A percentile compares a stretch with the other conserved stretches of the same genome.
phyloP scores from a whole-genome alignment of 2,888 invertebrate species.

The Dryococelus australis region DNA sequence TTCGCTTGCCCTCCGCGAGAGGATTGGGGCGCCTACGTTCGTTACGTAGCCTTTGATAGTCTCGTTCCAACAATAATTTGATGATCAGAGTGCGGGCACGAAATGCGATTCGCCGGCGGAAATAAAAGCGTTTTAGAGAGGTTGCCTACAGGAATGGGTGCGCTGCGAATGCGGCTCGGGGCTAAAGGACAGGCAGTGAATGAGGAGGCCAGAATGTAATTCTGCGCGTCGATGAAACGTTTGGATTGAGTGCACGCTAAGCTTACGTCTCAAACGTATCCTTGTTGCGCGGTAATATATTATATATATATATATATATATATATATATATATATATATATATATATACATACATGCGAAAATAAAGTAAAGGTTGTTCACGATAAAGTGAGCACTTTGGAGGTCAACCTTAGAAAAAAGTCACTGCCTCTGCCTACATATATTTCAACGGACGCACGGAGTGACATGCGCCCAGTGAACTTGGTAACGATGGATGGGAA shows the following conservation, averaged over 20 bases:
- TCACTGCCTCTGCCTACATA: no score
- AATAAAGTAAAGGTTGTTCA: no score
- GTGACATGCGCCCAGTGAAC: no score
- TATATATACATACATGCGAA: no score
- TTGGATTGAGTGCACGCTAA: background rate
- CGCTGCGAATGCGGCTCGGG: background rate
- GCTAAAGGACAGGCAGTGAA: background rate
- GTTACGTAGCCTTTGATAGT: background rate
- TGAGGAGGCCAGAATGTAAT: background rate
- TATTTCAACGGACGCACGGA: no score
- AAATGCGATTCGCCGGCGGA: constrained; percentile 16
- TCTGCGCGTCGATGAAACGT: background rate
- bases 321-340: no score
- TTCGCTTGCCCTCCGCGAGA: background rate
- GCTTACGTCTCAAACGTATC: background rate
- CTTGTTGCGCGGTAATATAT: background rate
- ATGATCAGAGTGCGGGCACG: background rate
- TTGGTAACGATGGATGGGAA: no score
- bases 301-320: no score
- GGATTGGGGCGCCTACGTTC: background rate
- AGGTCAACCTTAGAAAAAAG: no score
- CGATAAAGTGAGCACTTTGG: no score
- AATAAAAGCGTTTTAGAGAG: constrained; percentile 10
- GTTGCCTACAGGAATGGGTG: background rate
- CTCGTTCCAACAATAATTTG: background rate